Evolutionary conservation across 2,113 vertebrate species (phyloP).

Genomic region (Hippotragus niger): DNA sequence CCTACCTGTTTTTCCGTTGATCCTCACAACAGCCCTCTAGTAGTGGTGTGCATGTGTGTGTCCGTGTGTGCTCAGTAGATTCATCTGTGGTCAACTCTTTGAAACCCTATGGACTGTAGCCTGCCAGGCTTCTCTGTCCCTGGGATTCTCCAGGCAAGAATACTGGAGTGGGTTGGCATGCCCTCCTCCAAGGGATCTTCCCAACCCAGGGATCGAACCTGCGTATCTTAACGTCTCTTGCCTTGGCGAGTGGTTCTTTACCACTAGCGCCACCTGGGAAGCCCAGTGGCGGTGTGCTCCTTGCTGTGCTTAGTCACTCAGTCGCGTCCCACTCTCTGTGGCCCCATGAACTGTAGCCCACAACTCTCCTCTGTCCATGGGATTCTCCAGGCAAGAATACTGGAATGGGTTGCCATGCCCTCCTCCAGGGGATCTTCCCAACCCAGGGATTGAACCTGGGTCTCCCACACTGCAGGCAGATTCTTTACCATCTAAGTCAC

Average conservation of each 20-base stretch:
- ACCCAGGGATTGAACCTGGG: background rate
- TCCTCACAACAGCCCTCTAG: background rate
- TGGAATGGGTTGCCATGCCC: background rate
- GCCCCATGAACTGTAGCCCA: no score
- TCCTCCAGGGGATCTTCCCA: background rate
- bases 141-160: background rate
- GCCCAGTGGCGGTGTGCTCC: no score
- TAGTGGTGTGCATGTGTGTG: fast-evolving
- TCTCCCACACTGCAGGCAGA: background rate
- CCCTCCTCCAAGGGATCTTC: background rate
- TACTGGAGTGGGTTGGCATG: background rate
- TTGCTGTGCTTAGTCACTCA: no score
- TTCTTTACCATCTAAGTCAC: background rate
- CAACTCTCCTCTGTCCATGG: background rate
- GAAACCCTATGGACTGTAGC: background rate
- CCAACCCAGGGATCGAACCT: background rate
- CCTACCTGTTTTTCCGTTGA: background rate
- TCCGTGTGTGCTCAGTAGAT: fast-evolving
- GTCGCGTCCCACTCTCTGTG: no score
- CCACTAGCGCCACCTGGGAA: no score
- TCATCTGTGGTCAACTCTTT: background rate
- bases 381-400: background rate
- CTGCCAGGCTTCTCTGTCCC: background rate
- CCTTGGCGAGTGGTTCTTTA: no score
- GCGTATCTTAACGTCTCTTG: no score